These are phyloP conservation scores for Pollimyrus isidori DNA, from an alignment of 2,113 vertebrate species.

Conservation along the genomic window DNA sequence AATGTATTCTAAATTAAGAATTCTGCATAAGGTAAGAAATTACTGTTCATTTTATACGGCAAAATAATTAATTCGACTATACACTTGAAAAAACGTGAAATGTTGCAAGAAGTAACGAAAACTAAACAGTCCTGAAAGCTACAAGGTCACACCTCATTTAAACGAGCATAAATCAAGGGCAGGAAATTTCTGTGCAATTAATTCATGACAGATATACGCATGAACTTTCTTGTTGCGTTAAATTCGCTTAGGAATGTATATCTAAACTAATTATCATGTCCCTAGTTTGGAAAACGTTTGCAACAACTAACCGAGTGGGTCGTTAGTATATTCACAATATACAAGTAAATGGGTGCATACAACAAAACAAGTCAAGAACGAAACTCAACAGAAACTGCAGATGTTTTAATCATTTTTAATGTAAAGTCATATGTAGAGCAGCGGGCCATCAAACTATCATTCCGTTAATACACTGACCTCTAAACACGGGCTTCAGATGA, in stretches of 20 bases:
- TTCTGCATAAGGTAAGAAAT: neutral
- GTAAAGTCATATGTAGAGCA: neutral
- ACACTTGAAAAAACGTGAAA: neutral
- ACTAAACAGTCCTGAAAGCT: neutral
- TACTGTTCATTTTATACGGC: neutral
- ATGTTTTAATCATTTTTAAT: neutral
- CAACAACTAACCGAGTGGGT: neutral
- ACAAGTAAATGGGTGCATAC: slow-evolving; percentile 12
- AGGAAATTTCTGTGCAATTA: neutral
- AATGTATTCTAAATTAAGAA: neutral
- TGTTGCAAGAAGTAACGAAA: neutral
- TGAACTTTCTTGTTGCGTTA: neutral
- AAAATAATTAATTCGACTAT: neutral
- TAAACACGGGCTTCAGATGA: slow-evolving; percentile 22
- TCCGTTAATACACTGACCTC: slow-evolving; percentile 47
- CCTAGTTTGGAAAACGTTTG: neutral
- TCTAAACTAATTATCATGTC: neutral
- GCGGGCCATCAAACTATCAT: neutral
- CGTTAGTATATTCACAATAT: neutral
- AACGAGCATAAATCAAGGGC: neutral
- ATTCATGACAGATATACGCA: neutral
- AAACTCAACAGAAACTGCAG: neutral
- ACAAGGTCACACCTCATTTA: neutral
- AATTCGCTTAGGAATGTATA: neutral
- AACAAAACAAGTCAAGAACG: neutral